Evolutionary conservation across 2,113 vertebrate genomes (phyloP).

Genomic region (Ovis canadensis): DNA sequence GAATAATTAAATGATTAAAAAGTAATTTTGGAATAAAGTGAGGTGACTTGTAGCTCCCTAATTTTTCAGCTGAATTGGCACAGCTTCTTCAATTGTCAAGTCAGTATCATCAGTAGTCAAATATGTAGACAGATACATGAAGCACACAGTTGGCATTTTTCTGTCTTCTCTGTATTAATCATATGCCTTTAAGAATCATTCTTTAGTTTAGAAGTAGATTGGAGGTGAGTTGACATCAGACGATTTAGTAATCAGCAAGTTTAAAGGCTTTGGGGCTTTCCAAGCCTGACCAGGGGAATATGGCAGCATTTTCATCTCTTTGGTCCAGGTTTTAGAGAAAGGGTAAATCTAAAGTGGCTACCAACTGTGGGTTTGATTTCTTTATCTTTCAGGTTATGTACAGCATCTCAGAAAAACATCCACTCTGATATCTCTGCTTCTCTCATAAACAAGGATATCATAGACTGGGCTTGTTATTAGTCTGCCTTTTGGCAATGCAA

Average conservation of each 20-base stretch:
- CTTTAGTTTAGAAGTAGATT: neutral
- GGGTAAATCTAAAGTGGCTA: neutral
- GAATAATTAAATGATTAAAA: neutral
- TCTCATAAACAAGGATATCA: neutral
- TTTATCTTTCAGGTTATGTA: neutral
- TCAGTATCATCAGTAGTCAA: neutral
- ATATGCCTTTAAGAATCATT: neutral
- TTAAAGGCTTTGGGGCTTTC: neutral
- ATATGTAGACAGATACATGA: neutral
- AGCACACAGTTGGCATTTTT: neutral
- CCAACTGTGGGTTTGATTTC: neutral
- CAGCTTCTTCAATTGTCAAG: neutral
- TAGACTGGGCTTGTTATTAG: neutral
- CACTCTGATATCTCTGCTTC: neutral
- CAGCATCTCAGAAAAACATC: neutral
- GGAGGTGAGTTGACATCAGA: neutral
- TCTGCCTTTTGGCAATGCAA: neutral
- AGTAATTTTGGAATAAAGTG: neutral
- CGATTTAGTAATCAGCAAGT: neutral
- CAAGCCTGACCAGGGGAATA: neutral
- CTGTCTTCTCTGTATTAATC: neutral
- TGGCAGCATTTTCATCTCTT: neutral
- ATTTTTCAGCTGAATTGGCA: slow-evolving; percentile 4
- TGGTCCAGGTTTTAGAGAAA: neutral
- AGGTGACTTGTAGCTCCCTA: neutral